Conservation (phyloP, 2,113 vertebrate species). For the Dissostichus mawsoni region DNA sequence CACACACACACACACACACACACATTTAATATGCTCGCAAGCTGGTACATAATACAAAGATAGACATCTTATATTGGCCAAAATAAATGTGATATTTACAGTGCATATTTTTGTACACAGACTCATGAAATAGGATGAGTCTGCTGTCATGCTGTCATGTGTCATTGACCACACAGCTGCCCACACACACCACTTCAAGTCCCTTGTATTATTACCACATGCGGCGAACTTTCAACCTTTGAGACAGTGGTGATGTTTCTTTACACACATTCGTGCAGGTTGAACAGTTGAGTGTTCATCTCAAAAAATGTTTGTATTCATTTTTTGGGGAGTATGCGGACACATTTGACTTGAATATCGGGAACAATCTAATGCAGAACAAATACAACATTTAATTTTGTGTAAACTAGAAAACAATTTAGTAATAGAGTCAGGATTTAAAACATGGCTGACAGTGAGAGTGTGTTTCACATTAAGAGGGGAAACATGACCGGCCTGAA, state of each 20-base stretch:
- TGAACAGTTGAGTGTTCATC: neutral
- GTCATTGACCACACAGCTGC: slow-evolving; percentile 39
- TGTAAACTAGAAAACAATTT: neutral
- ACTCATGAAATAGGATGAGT: slow-evolving; percentile 46
- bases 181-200: neutral
- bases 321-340: no score
- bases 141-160: slow-evolving; percentile 54
- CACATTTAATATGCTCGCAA: neutral
- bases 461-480: neutral
- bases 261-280: neutral
- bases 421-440: neutral
- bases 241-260: slow-evolving; percentile 1
- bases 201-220: slow-evolving; percentile 21
- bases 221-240: neutral
- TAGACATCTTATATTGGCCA: neutral
- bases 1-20: neutral
- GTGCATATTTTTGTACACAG: slow-evolving; percentile 11
- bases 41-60: neutral
- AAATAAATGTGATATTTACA: slow-evolving; percentile 37
- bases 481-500: neutral
- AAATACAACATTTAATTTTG: no score
- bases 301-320: no score
- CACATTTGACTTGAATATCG: no score
- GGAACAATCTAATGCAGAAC: no score
- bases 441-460: neutral